These are phyloP conservation scores for Oxyruncus cristatus DNA, from an alignment of 2,113 vertebrate species.

Conservation along the genomic window DNA sequence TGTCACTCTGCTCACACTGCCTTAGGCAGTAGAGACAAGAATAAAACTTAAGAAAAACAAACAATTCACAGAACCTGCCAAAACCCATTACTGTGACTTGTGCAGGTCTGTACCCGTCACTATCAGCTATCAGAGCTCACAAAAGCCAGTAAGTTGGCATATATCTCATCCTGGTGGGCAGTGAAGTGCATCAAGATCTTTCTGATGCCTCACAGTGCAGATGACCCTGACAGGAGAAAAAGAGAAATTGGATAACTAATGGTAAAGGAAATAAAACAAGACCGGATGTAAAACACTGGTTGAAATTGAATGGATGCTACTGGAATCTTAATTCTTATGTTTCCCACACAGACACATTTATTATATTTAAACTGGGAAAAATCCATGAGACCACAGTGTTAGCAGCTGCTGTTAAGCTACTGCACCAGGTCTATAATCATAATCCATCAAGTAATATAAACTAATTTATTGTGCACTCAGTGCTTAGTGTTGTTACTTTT, in stretches of 20 bases:
- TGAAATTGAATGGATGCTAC: neutral
- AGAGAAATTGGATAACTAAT: neutral
- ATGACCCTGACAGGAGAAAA: neutral
- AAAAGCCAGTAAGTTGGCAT: neutral
- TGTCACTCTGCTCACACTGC: neutral
- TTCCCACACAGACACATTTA: neutral
- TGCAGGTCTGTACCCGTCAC: neutral
- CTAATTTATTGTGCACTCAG: conserved; percentile 45
- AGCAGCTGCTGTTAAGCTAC: neutral
- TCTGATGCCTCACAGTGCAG: neutral
- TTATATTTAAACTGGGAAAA: neutral
- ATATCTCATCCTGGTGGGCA: neutral
- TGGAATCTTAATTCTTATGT: neutral
- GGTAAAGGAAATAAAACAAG: neutral
- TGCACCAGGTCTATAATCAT: conserved; percentile 34
- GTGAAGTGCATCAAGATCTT: neutral
- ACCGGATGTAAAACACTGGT: neutral
- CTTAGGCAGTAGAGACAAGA: neutral
- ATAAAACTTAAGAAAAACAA: conserved; percentile 21
- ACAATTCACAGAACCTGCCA: neutral
- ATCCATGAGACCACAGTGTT: neutral
- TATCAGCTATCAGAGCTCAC: neutral
- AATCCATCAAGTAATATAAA: conserved; percentile 51
- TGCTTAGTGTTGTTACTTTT: conserved; percentile 23
- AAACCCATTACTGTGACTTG: neutral